Evolutionary conservation across 2,888 invertebrate genomes (phyloP).

Genomic region (Disparrhopalites patrizii): DNA sequence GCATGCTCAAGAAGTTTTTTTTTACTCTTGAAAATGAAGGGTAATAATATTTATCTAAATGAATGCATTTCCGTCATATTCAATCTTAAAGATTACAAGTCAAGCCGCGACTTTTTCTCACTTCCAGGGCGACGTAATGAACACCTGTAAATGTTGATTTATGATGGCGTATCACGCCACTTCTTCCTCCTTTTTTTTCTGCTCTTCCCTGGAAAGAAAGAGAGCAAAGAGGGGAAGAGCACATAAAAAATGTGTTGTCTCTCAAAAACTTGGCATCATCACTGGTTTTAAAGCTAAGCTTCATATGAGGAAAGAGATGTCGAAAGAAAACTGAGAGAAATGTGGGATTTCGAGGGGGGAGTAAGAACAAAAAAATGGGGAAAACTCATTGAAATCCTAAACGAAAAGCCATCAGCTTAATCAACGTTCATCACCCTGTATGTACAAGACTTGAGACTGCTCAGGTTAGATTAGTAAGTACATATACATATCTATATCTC

Average conservation of each 20-base stretch:
- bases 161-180: constrained; percentile 44
- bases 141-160: constrained; percentile 48
- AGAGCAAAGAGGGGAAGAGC: not conserved
- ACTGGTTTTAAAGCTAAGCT: too few species aligned
- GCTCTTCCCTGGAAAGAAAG: not conserved
- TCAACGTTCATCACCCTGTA: constrained; percentile 14
- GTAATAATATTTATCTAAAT: constrained; percentile 37
- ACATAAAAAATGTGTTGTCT: too few species aligned
- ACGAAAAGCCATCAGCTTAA: constrained; percentile 18
- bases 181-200: constrained; percentile 26
- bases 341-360: not conserved
- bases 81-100: constrained; percentile 31
- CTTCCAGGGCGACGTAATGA: constrained; percentile 29
- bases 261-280: too few species aligned
- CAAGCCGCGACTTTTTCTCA: constrained; percentile 28
- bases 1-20: constrained; percentile 16
- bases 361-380: not conserved
- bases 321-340: too few species aligned
- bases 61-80: constrained; percentile 36
- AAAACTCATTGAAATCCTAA: constrained; percentile 14
- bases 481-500: too few species aligned
- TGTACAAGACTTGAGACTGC: too few species aligned
- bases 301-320: too few species aligned
- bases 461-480: too few species aligned
- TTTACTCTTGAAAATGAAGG: constrained; percentile 27